These are phyloP conservation scores for Cuniculus paca DNA, from an alignment of 2,797 vertebrate species.

Conservation along the genomic window DNA sequence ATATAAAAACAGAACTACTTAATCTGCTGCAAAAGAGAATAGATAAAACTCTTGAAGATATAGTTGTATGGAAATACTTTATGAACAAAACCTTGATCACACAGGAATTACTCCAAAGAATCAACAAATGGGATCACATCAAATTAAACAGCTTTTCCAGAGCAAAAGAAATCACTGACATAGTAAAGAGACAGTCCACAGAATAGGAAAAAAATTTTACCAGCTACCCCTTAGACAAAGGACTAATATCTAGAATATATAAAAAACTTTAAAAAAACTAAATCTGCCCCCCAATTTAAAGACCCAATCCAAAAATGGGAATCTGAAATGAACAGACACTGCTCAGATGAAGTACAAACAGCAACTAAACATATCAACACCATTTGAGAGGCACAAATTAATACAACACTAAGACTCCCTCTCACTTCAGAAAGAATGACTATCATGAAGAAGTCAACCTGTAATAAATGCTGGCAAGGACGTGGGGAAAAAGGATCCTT, in stretches of 20 bases:
- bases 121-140: not conserved
- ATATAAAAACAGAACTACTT: not conserved
- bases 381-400: not conserved
- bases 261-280: not conserved
- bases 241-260: not conserved
- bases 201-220: not conserved
- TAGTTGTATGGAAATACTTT: not conserved
- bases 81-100: not conserved
- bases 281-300: not conserved
- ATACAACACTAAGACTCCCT: not conserved
- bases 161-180: not conserved
- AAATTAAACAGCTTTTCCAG: not conserved
- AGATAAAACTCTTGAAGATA: not conserved
- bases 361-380: not conserved
- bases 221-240: not conserved
- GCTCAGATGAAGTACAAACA: not conserved
- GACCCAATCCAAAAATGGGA: not conserved
- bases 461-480: not conserved
- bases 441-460: not conserved
- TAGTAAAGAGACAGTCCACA: not conserved
- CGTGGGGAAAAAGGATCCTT: not conserved
- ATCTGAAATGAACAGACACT: not conserved
- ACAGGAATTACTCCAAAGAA: not conserved
- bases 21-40: not conserved
- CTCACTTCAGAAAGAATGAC: not conserved